Conservation (phyloP, 2,113 vertebrate genomes). For the Syngnathoides biaculeatus region DNA sequence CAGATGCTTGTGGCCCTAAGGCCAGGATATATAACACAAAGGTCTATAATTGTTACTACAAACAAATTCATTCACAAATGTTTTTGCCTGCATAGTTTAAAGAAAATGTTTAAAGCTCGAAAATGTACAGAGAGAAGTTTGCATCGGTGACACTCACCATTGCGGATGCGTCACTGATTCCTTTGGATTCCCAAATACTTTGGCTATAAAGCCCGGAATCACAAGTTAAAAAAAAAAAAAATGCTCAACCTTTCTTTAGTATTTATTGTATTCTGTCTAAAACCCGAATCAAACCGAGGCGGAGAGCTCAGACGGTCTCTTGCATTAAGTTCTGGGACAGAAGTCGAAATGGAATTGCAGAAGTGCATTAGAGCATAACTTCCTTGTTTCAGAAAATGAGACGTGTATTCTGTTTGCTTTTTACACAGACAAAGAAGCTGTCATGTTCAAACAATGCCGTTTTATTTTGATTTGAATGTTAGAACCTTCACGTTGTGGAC, state of each 20-base stretch:
- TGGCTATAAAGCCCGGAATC: not conserved
- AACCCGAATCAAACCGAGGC: not conserved
- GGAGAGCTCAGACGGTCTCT: not conserved
- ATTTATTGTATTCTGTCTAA: not conserved
- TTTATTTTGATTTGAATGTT: slow-evolving; percentile 6
- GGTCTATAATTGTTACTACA: too few species aligned
- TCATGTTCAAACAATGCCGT: not conserved
- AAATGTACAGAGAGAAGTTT: not conserved
- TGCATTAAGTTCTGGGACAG: not conserved
- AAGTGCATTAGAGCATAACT: slow-evolving; percentile 42
- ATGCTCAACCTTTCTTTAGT: not conserved
- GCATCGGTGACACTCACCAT: slow-evolving; percentile 6
- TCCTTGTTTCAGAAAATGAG: slow-evolving; percentile 35
- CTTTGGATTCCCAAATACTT: slow-evolving; percentile 3
- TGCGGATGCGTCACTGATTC: not conserved
- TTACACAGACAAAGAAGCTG: not conserved
- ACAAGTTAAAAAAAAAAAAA: not conserved
- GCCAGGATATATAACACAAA: not conserved
- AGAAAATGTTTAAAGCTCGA: not conserved
- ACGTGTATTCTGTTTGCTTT: not conserved
- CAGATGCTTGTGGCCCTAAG: not conserved
- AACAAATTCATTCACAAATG: not conserved
- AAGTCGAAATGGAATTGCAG: slow-evolving; percentile 27
- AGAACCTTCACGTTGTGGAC: slow-evolving; percentile 1
- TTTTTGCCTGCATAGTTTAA: not conserved